phyloP scores from a whole-genome alignment of 2,797 vertebrate genomes.

The Lutjanus argentimaculatus region DNA sequence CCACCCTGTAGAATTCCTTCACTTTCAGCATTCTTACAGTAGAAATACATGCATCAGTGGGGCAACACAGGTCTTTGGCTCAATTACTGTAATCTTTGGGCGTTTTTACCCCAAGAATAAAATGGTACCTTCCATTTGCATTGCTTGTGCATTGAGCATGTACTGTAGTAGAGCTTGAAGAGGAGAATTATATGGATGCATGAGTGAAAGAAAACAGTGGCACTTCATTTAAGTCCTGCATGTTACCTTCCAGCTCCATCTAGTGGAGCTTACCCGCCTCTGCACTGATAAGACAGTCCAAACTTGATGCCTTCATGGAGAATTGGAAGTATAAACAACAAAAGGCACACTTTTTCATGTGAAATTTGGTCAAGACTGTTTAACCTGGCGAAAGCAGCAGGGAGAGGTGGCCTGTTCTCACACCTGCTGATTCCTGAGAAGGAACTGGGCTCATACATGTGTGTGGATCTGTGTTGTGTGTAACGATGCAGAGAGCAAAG shows the following conservation, averaged over 20 bases:
- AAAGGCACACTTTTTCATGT: constrained; percentile 35
- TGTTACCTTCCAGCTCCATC: constrained; percentile 56
- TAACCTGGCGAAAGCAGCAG: constrained; percentile 12
- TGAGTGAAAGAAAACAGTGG: constrained; percentile 41
- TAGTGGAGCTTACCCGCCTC: constrained; percentile 43
- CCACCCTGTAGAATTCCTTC: constrained; percentile 29
- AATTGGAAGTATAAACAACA: constrained; percentile 19
- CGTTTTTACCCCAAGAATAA: constrained; percentile 33
- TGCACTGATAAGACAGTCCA: constrained; percentile 16
- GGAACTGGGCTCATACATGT: background rate
- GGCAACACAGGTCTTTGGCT: constrained; percentile 71
- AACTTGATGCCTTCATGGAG: constrained; percentile 7
- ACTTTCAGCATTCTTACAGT: constrained; percentile 28
- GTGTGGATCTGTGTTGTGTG: constrained; percentile 1
- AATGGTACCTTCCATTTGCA: constrained; percentile 75
- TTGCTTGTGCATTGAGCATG: constrained; percentile 78
- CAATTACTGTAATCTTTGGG: constrained; percentile 53
- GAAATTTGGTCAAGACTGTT: background rate
- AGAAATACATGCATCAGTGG: constrained; percentile 36
- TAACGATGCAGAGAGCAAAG: constrained; percentile 37
- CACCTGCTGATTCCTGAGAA: constrained; percentile 43
- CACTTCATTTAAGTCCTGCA: constrained; percentile 42
- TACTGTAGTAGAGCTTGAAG: constrained; percentile 19
- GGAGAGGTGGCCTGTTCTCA: constrained; percentile 25
- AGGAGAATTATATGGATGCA: constrained; percentile 38